Evolutionary conservation across 2,797 vertebrate species (phyloP).

Genomic region (Brachyalestes nurse): DNA sequence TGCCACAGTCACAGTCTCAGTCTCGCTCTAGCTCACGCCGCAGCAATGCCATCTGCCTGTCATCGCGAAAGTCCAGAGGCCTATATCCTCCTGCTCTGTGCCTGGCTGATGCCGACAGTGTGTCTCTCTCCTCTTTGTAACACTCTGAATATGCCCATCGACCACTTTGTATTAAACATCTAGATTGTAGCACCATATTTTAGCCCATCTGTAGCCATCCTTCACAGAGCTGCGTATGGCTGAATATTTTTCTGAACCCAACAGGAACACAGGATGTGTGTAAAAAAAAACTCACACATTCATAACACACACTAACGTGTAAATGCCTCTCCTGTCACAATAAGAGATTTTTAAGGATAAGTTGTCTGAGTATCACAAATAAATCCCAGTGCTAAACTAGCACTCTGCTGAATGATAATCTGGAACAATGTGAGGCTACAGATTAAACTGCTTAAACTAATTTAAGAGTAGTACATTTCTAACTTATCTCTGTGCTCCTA

Average conservation of each 20-base stretch:
- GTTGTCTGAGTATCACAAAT: background rate
- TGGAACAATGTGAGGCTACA: too few species aligned
- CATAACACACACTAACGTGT: background rate
- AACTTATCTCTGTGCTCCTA: too few species aligned
- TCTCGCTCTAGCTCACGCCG: conserved; percentile 84
- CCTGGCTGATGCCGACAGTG: conserved; percentile 96
- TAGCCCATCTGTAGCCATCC: too few species aligned
- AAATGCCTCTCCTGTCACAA: background rate
- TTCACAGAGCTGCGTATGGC: background rate
- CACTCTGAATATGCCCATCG: background rate
- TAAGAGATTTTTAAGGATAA: too few species aligned
- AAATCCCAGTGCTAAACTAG: too few species aligned
- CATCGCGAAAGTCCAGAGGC: conserved; percentile 88
- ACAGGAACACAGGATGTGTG: background rate
- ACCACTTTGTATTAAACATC: background rate
- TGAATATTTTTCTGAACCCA: background rate
- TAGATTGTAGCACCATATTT: background rate
- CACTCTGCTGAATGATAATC: too few species aligned
- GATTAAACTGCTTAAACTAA: too few species aligned
- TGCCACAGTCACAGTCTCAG: conserved; percentile 81
- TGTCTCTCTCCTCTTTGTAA: conserved; percentile 71
- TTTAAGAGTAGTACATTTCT: too few species aligned
- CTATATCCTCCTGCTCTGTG: conserved; percentile 87
- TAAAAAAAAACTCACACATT: background rate
- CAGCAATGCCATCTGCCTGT: conserved; percentile 93